Evolutionary conservation across 2,113 vertebrate species (phyloP).

Genomic region (Plectropomus leopardus): DNA sequence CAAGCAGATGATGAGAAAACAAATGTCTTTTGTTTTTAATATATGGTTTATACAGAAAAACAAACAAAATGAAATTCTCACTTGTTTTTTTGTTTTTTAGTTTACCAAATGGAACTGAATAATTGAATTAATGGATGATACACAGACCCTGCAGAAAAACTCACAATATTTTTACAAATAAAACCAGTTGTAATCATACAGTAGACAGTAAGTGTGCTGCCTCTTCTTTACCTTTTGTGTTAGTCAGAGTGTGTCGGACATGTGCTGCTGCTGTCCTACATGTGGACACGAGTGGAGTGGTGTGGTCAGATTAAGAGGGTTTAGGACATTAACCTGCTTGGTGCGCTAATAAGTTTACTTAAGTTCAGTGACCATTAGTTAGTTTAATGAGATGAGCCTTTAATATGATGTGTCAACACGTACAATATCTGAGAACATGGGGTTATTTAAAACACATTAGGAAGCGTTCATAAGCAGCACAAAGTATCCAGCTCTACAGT

Average conservation of each 20-base stretch:
- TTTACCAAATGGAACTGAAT: no score
- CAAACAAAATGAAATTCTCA: no score
- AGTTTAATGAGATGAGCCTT: constrained; percentile 39
- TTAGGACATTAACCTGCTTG: constrained; percentile 37
- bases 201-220: background rate
- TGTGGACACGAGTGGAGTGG: background rate
- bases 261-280: background rate
- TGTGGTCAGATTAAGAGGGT: constrained; percentile 44
- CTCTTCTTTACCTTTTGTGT: background rate
- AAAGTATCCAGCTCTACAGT: background rate
- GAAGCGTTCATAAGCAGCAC: background rate
- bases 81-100: no score
- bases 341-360: constrained; percentile 55
- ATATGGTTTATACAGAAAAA: no score
- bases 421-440: background rate
- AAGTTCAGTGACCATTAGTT: constrained; percentile 46
- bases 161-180: background rate
- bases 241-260: background rate
- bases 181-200: background rate
- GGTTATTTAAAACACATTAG: background rate
- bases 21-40: no score
- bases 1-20: no score
- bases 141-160: no score
- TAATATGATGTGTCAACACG: constrained; percentile 16
- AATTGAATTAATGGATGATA: no score